A percentile compares a stretch with the other conserved stretches of the same genome.
Conservation (phyloP, 2,113 vertebrate species). For the Piaya cayana region DNA sequence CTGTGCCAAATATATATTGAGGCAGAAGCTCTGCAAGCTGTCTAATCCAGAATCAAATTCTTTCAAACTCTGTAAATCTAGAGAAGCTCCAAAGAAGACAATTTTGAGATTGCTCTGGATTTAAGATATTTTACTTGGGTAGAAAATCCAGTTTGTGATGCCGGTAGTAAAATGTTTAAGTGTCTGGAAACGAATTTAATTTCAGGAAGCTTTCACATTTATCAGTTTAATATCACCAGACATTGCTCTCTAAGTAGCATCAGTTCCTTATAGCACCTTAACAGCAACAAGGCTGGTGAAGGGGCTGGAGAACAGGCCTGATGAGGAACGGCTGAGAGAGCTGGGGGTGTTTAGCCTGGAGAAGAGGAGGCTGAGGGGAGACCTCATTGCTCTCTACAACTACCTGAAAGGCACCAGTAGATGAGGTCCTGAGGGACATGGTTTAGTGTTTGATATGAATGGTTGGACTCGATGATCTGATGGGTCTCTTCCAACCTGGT, state of each 20-base stretch:
- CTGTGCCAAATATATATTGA: not conserved
- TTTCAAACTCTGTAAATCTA: not conserved
- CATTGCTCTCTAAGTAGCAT: not conserved
- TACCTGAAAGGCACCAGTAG: too few species aligned
- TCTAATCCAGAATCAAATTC: not conserved
- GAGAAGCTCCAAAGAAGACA: not conserved
- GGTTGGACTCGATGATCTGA: too few species aligned
- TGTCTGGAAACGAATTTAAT: not conserved
- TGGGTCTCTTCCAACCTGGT: too few species aligned
- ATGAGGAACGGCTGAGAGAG: too few species aligned
- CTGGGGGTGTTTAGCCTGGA: too few species aligned
- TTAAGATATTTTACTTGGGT: not conserved
- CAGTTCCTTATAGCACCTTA: not conserved
- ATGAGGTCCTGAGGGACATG: too few species aligned
- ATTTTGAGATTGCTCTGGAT: not conserved
- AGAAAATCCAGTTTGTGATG: not conserved
- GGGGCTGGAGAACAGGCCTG: too few species aligned
- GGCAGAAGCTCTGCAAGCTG: not conserved
- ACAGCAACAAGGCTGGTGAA: too few species aligned
- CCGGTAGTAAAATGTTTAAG: not conserved
- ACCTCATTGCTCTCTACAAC: too few species aligned
- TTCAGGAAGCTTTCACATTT: not conserved
- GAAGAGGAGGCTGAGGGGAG: too few species aligned
- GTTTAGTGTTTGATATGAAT: too few species aligned
- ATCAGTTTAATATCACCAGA: not conserved